Base-by-base conservation (phyloP, 2,113 vertebrate species). In the Notarius lentiginosus region DNA sequence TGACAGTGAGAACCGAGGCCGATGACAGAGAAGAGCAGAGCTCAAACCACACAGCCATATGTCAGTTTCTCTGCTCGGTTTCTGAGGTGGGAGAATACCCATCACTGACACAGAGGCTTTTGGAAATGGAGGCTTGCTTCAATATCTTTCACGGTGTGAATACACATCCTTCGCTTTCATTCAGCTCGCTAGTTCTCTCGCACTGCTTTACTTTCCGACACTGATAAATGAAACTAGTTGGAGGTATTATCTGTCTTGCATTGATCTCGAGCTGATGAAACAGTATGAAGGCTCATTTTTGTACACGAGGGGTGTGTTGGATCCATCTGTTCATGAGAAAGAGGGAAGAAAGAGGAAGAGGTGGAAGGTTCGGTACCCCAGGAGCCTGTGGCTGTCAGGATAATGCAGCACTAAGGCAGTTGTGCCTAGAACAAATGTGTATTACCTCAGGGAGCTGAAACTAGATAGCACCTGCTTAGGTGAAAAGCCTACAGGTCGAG, bases 381-480 rank as follows among this genome's bases (percentile, higher is more conserved):
- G 86, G 91, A 91, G 91, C 87, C 89, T 90, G 84, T 49, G 90
- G 85, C 92, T 94, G 94, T 94, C 92, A 92, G 90, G 92, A 93
- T 93, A 94, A 94, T 94, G 94, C 94, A 92, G 91, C 88, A 91
- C 92, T 90, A 80, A 60, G 65, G 92, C 89, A 88, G 87, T 90
- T 87, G 90, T 83, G n/a, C 89, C 84, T 90, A 88, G 92, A 94
- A 94, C 92, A 94, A 93, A 95, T 91, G 89, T 86, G 85, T 90
- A 90, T 87, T 92, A 91, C 93, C 92, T 90, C 84, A 18, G 92
- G 93, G 92, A 93, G 88, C 84, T 93, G 89, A 93, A 93, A 93
- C 90, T 89, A 91, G 92, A 93, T 89, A 93, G 93, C 94, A 94
- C 91, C 94, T 94, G 94, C 93, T 93, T 91, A 94, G 90, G 87